phyloP scores from a whole-genome alignment of 2,113 vertebrate genomes.

The Eurypyga helias region DNA sequence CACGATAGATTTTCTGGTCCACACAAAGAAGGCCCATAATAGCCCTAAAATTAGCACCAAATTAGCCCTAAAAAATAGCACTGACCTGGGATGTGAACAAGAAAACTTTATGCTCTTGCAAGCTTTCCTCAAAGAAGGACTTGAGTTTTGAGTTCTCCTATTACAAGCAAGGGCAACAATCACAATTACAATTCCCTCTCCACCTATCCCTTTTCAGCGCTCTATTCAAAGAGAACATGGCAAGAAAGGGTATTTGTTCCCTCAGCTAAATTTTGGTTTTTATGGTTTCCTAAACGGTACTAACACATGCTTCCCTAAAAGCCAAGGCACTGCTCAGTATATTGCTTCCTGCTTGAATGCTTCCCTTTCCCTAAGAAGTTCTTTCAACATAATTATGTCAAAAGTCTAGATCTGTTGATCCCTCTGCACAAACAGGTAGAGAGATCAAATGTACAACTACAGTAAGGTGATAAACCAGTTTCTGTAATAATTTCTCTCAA shows the following conservation, averaged over 20 bases:
- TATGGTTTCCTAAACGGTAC: background rate
- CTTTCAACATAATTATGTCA: background rate
- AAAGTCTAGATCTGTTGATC: background rate
- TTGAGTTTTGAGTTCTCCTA: background rate
- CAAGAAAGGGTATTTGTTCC: background rate
- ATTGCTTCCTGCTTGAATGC: background rate
- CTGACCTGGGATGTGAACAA: background rate
- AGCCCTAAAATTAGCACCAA: background rate
- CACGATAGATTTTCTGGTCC: background rate
- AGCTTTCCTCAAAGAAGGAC: background rate
- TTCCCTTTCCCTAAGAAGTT: background rate
- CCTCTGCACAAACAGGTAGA: background rate
- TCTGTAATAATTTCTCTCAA: background rate
- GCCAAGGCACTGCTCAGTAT: background rate
- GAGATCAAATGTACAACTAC: background rate
- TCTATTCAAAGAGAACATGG: background rate
- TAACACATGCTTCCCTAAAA: background rate
- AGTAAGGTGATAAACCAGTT: background rate
- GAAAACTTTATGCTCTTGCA: background rate
- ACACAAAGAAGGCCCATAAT: background rate
- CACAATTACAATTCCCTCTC: background rate
- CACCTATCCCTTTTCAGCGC: background rate
- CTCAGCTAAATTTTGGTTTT: background rate
- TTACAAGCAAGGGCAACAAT: background rate
- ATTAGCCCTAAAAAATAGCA: no score